phyloP scores from a whole-genome alignment of 2,888 invertebrate species.

The Archaeoteleia sp. region DNA sequence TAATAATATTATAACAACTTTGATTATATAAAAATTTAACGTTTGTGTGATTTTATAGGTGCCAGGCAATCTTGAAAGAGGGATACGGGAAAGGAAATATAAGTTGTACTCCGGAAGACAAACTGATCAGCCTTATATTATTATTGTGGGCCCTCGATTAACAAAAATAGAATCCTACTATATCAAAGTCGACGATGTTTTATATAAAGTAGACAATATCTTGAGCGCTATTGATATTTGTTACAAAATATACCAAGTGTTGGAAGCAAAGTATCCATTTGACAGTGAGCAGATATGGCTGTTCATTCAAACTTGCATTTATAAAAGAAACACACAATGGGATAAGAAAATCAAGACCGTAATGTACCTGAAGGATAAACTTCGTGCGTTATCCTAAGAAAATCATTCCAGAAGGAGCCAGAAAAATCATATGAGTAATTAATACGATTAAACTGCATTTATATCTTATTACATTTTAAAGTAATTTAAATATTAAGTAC shows the following conservation, averaged over 20 bases:
- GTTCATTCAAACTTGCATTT: conserved; percentile 24
- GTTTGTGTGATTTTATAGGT: conserved; percentile 7
- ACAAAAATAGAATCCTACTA: conserved; percentile 10
- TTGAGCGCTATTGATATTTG: conserved; percentile 11
- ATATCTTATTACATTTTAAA: too few species aligned
- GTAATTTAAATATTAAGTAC: too few species aligned
- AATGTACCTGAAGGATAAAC: conserved; percentile 8
- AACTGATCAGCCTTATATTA: conserved; percentile 31
- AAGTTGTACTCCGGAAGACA: conserved; percentile 1
- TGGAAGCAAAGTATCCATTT: conserved; percentile 21
- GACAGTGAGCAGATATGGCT: conserved; percentile 30
- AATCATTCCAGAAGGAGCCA: too few species aligned
- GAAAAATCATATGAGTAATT: too few species aligned
- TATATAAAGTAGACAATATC: conserved; percentile 29
- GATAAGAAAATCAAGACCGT: conserved; percentile 26
- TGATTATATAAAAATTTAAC: too few species aligned
- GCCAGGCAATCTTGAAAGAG: conserved; percentile 18
- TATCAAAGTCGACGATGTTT: conserved; percentile 14
- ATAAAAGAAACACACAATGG: conserved; percentile 7
- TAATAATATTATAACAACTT: too few species aligned
- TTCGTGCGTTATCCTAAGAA: too few species aligned
- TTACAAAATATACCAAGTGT: conserved; percentile 30
- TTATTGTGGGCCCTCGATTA: conserved; percentile 17
- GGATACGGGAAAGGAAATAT: background rate
- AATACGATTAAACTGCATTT: too few species aligned